Conservation (phyloP, 2,113 vertebrate genomes). For the Lagopus muta region DNA sequence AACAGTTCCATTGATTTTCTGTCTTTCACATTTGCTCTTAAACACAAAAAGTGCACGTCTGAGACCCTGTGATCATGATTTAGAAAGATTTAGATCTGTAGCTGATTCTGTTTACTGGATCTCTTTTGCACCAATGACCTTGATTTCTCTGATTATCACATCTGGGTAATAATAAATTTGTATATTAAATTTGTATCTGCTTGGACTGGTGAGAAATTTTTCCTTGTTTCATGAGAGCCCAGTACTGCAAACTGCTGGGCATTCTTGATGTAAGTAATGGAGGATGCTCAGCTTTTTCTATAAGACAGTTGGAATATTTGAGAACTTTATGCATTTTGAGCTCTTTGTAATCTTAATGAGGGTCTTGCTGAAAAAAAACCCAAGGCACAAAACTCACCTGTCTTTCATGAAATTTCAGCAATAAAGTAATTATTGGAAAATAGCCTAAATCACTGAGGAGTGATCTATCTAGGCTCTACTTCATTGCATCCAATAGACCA, state of each 20-base stretch:
- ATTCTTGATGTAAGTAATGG: fast-evolving
- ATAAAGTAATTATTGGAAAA: background rate
- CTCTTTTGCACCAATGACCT: background rate
- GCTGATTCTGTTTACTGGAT: background rate
- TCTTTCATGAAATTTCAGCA: background rate
- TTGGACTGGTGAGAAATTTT: background rate
- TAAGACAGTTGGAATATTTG: background rate
- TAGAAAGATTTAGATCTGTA: background rate
- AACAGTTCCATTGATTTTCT: background rate
- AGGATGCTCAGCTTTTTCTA: background rate
- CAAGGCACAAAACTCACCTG: background rate
- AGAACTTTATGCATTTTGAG: background rate
- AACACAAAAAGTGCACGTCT: background rate
- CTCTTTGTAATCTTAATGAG: background rate
- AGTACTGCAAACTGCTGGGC: background rate
- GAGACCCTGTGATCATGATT: background rate
- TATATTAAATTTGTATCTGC: background rate
- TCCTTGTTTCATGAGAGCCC: background rate
- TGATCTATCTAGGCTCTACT: background rate
- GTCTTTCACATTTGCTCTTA: background rate
- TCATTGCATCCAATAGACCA: background rate
- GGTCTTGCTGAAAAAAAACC: background rate
- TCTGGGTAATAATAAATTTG: background rate
- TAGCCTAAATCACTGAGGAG: background rate
- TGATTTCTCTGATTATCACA: background rate